phyloP scores from a whole-genome alignment of 2,888 invertebrate genomes.

The Bombylius discolor region DNA sequence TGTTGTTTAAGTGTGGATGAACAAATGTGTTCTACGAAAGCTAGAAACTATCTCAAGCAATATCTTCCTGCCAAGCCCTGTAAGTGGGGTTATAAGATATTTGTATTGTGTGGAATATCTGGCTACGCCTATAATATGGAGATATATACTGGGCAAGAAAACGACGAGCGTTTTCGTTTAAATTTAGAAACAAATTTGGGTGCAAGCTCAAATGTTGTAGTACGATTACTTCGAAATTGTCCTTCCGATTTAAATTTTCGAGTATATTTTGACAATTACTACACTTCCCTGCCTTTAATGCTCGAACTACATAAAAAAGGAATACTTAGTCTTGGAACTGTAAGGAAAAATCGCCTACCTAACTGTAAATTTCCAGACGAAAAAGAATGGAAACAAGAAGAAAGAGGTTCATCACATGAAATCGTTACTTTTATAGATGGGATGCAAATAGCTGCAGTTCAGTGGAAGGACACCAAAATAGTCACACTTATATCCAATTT shows the following conservation, averaged over 20 bases:
- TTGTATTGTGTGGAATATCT: too few relatives aligned
- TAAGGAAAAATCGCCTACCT: too few relatives aligned
- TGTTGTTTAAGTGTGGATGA: too few relatives aligned
- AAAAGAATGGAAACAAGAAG: neutral
- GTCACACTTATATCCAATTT: constrained; percentile 7
- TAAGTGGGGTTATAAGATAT: too few relatives aligned
- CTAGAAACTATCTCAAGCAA: too few relatives aligned
- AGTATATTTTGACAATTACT: constrained; percentile 4
- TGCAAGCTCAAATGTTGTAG: neutral
- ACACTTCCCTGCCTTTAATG: constrained; percentile 6
- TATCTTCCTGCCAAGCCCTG: too few relatives aligned
- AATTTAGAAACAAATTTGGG: neutral
- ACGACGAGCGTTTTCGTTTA: constrained; percentile 2
- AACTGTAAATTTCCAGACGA: neutral
- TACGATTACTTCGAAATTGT: neutral
- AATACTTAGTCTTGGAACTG: constrained; percentile 4
- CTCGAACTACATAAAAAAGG: constrained; percentile 5
- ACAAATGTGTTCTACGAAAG: too few relatives aligned
- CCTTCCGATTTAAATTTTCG: neutral
- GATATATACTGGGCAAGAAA: constrained; percentile 1
- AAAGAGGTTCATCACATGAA: neutral
- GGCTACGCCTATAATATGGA: too few relatives aligned
- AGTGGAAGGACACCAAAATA: neutral
- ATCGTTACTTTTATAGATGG: neutral
- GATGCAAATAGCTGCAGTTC: neutral